These are phyloP conservation scores for Neosilurus mollespiculum DNA, from an alignment of 2,797 vertebrate genomes.

Conservation along the genomic window DNA sequence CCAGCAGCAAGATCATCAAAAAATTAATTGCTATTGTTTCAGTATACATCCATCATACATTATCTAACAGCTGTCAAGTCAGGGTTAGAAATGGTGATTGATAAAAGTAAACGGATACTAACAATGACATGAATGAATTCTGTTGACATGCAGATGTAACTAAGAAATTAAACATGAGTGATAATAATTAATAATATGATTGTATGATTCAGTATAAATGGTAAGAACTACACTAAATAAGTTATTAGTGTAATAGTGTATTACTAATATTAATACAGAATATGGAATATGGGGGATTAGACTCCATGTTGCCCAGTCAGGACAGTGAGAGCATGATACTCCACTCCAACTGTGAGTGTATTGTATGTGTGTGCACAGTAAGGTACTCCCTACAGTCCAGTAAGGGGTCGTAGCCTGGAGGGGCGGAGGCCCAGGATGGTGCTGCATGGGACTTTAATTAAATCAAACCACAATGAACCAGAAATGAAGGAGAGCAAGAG, in stretches of 20 bases:
- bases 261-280: background rate
- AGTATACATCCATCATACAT: slow-evolving; percentile 57
- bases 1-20: slow-evolving; percentile 70
- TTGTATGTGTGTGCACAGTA: slow-evolving; percentile 47
- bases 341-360: slow-evolving; percentile 51
- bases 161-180: slow-evolving; percentile 14
- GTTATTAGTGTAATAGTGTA: background rate
- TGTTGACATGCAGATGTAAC: slow-evolving; percentile 26
- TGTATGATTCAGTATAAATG: background rate
- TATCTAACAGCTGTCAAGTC: slow-evolving; percentile 51
- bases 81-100: slow-evolving; percentile 33
- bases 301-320: slow-evolving; percentile 27
- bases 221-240: background rate
- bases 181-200: background rate
- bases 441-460: slow-evolving; percentile 79
- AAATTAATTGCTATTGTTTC: slow-evolving; percentile 76
- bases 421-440: slow-evolving; percentile 75
- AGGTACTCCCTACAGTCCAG: slow-evolving; percentile 76
- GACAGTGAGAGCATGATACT: slow-evolving; percentile 59
- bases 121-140: slow-evolving; percentile 32
- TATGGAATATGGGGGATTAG: background rate
- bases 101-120: slow-evolving; percentile 14
- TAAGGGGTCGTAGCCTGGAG: slow-evolving; percentile 82
- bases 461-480: slow-evolving; percentile 75
- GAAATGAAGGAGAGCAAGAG: slow-evolving; percentile 51